Evolutionary conservation across 1,140 invertebrate genomes (phyloP).

Genomic region (Dinoponera quadriceps): DNA sequence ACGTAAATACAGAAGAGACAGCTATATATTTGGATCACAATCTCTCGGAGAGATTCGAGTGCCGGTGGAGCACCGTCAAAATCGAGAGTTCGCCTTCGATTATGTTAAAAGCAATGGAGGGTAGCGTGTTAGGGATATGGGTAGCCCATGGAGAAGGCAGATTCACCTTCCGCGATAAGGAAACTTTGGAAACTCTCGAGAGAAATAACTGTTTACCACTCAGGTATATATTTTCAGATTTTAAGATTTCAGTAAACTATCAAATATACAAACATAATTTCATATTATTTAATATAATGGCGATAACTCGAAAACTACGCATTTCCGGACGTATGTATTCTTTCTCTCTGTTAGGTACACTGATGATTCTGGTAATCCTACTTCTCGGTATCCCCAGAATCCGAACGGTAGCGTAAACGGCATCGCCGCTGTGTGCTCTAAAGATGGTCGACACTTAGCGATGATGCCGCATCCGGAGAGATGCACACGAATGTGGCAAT

Average conservation of each 20-base stretch:
- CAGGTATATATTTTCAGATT: conserved; percentile 39
- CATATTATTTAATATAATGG: too few relatives aligned
- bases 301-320: too few relatives aligned
- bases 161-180: conserved; percentile 87
- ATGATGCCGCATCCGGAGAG: conserved; percentile 99
- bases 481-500: conserved; percentile 94
- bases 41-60: conserved; percentile 95
- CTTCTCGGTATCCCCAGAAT: conserved; percentile 95
- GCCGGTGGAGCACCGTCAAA: conserved; percentile 94
- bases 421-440: conserved; percentile 95
- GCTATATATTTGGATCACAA: conserved; percentile 94
- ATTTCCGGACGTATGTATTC: too few relatives aligned
- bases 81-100: conserved; percentile 91
- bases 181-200: conserved; percentile 87
- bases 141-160: conserved; percentile 98
- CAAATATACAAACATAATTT: too few relatives aligned
- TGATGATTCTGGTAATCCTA: conserved; percentile 91
- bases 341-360: conserved; percentile 88
- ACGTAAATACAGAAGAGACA: conserved; percentile 77
- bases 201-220: conserved; percentile 90
- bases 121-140: conserved; percentile 95
- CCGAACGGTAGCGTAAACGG: conserved; percentile 96
- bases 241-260: not conserved
- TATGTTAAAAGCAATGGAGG: conserved; percentile 95
- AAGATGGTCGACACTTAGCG: conserved; percentile 96